phyloP scores from a whole-genome alignment of 64 coral and sea anemone genomes.

The Porites australiensis region DNA sequence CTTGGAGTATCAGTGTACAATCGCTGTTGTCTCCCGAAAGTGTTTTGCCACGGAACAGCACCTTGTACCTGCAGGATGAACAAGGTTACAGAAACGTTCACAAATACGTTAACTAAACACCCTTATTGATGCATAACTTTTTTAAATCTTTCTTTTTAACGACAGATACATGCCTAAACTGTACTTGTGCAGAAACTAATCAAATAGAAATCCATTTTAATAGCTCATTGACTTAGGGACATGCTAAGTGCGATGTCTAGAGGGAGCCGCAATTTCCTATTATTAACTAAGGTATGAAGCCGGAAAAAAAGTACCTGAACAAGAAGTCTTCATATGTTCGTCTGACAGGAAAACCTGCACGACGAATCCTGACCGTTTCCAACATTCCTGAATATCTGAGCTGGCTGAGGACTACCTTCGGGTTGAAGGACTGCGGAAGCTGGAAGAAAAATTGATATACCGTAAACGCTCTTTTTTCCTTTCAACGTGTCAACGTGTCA shows the following conservation, averaged over 20 bases:
- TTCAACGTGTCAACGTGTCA: no score
- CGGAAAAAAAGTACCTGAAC: conserved; percentile 72
- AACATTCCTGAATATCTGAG: conserved; percentile 97
- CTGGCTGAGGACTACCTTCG: conserved; percentile 88
- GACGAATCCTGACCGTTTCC: conserved; percentile 92
- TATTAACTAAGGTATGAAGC: no score
- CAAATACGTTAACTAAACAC: no score
- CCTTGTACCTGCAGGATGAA: conserved; percentile 79
- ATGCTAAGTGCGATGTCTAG: no score
- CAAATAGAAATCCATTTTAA: no score
- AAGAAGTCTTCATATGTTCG: conserved; percentile 87
- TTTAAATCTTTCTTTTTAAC: no score
- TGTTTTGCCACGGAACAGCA: conserved; percentile 77
- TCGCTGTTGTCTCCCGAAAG: conserved; percentile 78
- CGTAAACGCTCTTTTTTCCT: not conserved
- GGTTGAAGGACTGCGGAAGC: conserved; percentile 87
- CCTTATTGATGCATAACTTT: no score
- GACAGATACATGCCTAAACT: no score
- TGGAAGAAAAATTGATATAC: not conserved
- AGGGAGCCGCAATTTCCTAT: no score
- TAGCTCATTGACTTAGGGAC: no score
- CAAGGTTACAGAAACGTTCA: not conserved
- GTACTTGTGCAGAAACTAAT: no score
- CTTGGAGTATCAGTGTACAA: conserved; percentile 75
- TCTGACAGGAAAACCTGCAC: conserved; percentile 92